Conservation (phyloP, 2,888 invertebrate species). For the Sceliomorpha sp. region DNA sequence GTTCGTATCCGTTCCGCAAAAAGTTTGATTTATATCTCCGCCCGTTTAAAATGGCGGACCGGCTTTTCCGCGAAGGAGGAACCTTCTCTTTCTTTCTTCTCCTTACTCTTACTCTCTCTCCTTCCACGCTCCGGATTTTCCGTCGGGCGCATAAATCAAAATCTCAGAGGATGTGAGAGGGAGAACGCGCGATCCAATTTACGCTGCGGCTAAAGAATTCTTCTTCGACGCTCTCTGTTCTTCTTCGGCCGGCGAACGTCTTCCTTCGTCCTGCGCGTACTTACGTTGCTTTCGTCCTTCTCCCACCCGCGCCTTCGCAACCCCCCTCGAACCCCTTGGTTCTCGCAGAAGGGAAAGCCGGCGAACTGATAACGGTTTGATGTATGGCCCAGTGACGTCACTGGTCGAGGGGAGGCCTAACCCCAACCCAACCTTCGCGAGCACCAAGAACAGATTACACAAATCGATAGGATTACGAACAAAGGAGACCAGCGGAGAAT, state of each 20-base stretch:
- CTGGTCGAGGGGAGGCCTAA: constrained; percentile 66
- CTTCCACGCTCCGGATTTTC: constrained; percentile 53
- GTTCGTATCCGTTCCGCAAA: constrained; percentile 18
- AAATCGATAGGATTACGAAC: constrained; percentile 76
- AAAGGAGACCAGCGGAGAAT: constrained; percentile 65
- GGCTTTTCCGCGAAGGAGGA: constrained; percentile 37
- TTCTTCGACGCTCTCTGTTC: constrained; percentile 55
- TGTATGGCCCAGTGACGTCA: constrained; percentile 77
- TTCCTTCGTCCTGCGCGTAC: constrained; percentile 37
- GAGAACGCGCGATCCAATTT: constrained; percentile 69
- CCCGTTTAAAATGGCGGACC: constrained; percentile 35
- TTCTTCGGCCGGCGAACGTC: constrained; percentile 40
- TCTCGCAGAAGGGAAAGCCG: constrained; percentile 61
- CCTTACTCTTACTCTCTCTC: too few relatives aligned
- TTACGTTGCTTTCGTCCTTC: constrained; percentile 35
- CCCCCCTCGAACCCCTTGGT: too few relatives aligned
- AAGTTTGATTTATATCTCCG: constrained; percentile 42
- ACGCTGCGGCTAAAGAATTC: constrained; percentile 66
- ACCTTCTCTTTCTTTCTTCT: constrained; percentile 20
- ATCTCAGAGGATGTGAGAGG: too few relatives aligned
- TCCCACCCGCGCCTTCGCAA: constrained; percentile 39
- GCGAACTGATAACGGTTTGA: constrained; percentile 78
- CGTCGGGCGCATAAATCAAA: constrained; percentile 66
- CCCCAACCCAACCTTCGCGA: constrained; percentile 54
- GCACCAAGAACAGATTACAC: constrained; percentile 76